A percentile compares a stretch with the other conserved stretches of the same genome.
Evolutionary conservation across 2,797 vertebrate species (phyloP).

Genomic region (Carcharodon carcharias): DNA sequence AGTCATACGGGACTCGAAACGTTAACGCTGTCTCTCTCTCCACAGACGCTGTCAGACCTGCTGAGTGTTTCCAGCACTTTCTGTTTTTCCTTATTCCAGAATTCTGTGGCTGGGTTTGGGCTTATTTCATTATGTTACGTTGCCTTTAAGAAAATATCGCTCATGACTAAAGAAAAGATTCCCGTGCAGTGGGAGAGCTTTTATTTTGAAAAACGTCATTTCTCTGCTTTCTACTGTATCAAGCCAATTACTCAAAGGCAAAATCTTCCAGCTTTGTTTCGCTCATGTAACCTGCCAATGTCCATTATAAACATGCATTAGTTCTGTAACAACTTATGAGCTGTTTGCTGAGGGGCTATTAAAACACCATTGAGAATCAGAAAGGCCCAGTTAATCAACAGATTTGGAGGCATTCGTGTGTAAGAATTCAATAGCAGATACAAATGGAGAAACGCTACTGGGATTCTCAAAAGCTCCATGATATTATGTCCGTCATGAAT

Average conservation of each 20-base stretch:
- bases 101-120: not conserved
- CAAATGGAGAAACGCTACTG: not conserved
- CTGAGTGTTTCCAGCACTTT: no score
- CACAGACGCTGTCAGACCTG: no score
- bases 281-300: not conserved
- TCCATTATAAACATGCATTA: not conserved
- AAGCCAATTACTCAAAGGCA: not conserved
- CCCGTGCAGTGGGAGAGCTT: not conserved
- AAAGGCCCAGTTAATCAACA: not conserved
- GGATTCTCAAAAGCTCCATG: not conserved
- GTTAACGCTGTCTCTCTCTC: no score
- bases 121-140: not conserved
- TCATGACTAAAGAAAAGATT: not conserved
- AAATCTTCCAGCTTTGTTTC: not conserved
- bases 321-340: conserved; percentile 8
- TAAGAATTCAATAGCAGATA: not conserved
- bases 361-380: conserved; percentile 13
- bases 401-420: conserved; percentile 2
- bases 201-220: not conserved
- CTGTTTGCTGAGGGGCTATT: conserved; percentile 28
- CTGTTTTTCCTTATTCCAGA: no score
- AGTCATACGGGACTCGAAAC: no score
- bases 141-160: not conserved
- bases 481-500: not conserved
- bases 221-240: not conserved